Conservation (phyloP, 2,888 invertebrate genomes). For the Polia nebulosa region DNA sequence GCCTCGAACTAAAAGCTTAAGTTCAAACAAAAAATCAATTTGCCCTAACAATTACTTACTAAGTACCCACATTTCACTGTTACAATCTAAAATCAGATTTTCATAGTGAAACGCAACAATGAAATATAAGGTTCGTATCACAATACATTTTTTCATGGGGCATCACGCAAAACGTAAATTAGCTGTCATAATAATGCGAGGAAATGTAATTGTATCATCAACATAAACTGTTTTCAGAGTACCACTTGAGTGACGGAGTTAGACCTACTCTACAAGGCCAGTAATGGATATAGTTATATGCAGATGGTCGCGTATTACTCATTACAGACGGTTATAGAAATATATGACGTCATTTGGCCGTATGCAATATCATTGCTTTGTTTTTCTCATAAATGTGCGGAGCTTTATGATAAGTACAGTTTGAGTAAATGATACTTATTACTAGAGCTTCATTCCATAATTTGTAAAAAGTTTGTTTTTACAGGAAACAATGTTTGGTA, state of each 20-base stretch:
- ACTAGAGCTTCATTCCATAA: background rate
- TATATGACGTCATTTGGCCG: conserved; percentile 58
- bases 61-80: conserved; percentile 23
- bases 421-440: conserved; percentile 13
- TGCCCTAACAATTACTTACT: conserved; percentile 23
- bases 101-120: conserved; percentile 61
- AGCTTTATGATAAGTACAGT: background rate
- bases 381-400: conserved; percentile 24
- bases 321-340: conserved; percentile 61
- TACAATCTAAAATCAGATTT: conserved; percentile 55
- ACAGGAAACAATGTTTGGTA: conserved; percentile 5
- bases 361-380: conserved; percentile 45
- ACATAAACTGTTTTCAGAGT: conserved; percentile 59
- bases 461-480: conserved; percentile 11
- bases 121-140: conserved; percentile 59
- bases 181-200: conserved; percentile 62
- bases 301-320: conserved; percentile 60
- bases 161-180: conserved; percentile 71
- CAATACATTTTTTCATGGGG: conserved; percentile 59
- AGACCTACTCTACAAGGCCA: conserved; percentile 52
- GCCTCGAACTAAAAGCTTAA: conserved; percentile 10
- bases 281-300: conserved; percentile 53
- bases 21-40: conserved; percentile 36
- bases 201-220: conserved; percentile 64
- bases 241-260: conserved; percentile 48